Evolutionary conservation across 2,797 vertebrate species (phyloP).

Genomic region (Typhlichthys subterraneus): DNA sequence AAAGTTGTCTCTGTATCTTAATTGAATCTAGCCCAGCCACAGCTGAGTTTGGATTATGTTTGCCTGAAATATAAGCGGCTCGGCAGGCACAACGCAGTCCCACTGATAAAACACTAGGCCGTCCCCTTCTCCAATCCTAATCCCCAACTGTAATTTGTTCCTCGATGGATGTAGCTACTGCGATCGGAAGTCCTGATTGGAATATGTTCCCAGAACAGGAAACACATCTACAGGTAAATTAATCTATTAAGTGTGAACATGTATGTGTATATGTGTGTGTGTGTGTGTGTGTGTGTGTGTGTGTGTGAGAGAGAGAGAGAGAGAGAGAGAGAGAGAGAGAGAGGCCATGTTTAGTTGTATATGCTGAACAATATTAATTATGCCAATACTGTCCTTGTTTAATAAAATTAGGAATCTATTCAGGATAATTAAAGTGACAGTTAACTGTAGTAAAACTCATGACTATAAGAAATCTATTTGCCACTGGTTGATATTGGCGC

Average conservation of each 20-base stretch:
- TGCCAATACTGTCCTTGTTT: too few relatives aligned
- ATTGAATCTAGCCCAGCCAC: slow-evolving; percentile 84
- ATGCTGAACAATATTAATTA: too few relatives aligned
- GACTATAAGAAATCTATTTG: too few relatives aligned
- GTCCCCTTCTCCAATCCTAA: slow-evolving; percentile 77
- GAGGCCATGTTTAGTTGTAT: background rate
- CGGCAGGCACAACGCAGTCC: slow-evolving; percentile 65
- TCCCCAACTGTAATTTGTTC: slow-evolving; percentile 81
- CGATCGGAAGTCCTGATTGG: slow-evolving; percentile 70
- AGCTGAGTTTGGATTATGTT: slow-evolving; percentile 84
- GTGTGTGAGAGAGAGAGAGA: background rate
- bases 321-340: background rate
- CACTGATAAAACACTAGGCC: slow-evolving; percentile 81
- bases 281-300: slow-evolving; percentile 9
- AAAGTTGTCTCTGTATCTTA: slow-evolving; percentile 86
- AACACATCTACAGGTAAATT: slow-evolving; percentile 71
- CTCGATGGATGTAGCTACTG: slow-evolving; percentile 70
- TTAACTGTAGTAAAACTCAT: too few relatives aligned
- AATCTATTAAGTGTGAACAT: slow-evolving; percentile 64
- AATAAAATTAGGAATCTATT: too few relatives aligned
- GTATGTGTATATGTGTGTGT: slow-evolving; percentile 27
- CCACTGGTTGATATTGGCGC: too few relatives aligned
- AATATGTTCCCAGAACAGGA: slow-evolving; percentile 64
- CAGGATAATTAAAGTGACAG: too few relatives aligned
- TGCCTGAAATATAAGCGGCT: slow-evolving; percentile 85